Evolutionary conservation across 2,888 invertebrate species (phyloP).

Genomic region (Petrolisthes manimaculis): DNA sequence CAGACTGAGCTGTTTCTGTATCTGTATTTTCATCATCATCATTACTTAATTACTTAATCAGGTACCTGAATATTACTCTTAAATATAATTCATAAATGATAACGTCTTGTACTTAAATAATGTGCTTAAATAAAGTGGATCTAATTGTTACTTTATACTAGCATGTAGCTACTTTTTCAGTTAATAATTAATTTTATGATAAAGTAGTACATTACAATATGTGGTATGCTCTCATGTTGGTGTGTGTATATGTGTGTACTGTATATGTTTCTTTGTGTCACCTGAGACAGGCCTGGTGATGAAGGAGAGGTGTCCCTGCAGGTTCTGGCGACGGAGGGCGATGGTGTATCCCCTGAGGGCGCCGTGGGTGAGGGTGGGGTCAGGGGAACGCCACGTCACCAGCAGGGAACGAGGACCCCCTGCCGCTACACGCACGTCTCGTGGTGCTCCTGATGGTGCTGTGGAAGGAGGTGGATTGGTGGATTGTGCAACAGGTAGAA

Average conservation of each 20-base stretch:
- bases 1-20: neutral
- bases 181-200: neutral
- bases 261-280: neutral
- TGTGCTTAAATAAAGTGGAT: neutral
- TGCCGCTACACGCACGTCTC: slow-evolving; percentile 42
- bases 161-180: neutral
- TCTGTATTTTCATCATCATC: too few species aligned
- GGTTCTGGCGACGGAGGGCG: slow-evolving; percentile 52
- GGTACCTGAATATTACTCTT: neutral
- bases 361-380: slow-evolving; percentile 34
- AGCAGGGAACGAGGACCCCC: slow-evolving; percentile 42
- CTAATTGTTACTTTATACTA: neutral
- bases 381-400: slow-evolving; percentile 45
- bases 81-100: too few species aligned
- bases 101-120: too few species aligned
- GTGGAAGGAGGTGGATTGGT: neutral
- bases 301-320: slow-evolving; percentile 44
- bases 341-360: slow-evolving; percentile 51
- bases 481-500: neutral
- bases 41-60: too few species aligned
- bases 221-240: too few species aligned
- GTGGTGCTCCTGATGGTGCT: slow-evolving; percentile 53
- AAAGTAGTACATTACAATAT: neutral
- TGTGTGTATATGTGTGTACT: too few species aligned
- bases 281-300: slow-evolving; percentile 46